Percentiles rank a stretch among this genome's conserved stretches.
Evolutionary conservation across 2,888 invertebrate species (phyloP).

Genomic region (Macrophya annulata): DNA sequence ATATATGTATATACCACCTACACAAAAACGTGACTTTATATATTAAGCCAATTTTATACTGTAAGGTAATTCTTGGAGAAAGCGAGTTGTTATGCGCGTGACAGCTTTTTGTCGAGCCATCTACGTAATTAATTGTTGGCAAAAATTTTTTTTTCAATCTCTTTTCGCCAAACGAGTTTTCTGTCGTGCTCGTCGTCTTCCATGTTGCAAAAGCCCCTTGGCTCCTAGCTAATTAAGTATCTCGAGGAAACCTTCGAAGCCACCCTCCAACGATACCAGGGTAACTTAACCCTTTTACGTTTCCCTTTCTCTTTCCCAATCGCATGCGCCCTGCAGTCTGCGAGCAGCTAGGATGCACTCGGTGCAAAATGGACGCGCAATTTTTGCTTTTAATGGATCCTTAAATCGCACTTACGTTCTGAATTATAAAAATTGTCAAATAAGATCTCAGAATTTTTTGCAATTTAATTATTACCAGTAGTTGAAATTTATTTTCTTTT

Average conservation of each 20-base stretch:
- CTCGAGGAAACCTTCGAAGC: slow-evolving; percentile 22
- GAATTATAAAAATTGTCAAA: neutral
- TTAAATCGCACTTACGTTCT: neutral
- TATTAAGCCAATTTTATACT: slow-evolving; percentile 34
- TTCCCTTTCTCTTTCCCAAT: slow-evolving; percentile 35
- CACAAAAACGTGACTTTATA: slow-evolving; percentile 31
- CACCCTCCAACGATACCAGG: slow-evolving; percentile 26
- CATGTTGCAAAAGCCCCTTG: slow-evolving; percentile 44
- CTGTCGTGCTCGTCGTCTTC: slow-evolving; percentile 32
- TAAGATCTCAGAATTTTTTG: neutral
- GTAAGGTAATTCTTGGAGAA: slow-evolving; percentile 22
- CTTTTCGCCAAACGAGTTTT: neutral
- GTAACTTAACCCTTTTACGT: slow-evolving; percentile 43
- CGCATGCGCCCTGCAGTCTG: slow-evolving; percentile 48
- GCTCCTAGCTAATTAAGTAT: slow-evolving; percentile 14
- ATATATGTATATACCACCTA: too few species aligned
- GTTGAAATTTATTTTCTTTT: neutral
- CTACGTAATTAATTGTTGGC: slow-evolving; percentile 45
- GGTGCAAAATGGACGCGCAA: slow-evolving; percentile 48
- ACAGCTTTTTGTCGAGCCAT: slow-evolving; percentile 37
- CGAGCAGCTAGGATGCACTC: slow-evolving; percentile 22
- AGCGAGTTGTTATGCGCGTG: slow-evolving; percentile 28
- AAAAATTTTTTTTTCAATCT: slow-evolving; percentile 45
- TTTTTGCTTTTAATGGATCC: neutral
- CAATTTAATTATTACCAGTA: neutral